These are phyloP conservation scores for Drosophila melanosoma DNA, from an alignment of 2,888 invertebrate species.

Conservation along the genomic window DNA sequence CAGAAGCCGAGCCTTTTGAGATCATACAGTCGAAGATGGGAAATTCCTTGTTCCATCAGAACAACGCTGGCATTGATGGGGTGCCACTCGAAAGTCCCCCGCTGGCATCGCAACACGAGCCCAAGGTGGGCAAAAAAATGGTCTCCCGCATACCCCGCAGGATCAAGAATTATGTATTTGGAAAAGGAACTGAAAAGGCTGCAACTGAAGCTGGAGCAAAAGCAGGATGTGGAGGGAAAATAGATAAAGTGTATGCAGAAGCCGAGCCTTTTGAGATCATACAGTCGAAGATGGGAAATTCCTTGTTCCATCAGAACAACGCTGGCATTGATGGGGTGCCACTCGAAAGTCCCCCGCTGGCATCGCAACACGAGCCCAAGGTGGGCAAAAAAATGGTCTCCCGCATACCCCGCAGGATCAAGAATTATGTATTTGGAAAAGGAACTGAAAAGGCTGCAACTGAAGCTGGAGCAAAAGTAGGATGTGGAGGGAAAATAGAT, in stretches of 20 bases:
- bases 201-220: background rate
- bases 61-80: too few relatives aligned
- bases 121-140: background rate
- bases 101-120: too few relatives aligned
- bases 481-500: background rate
- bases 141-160: slow-evolving; percentile 33
- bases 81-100: too few relatives aligned
- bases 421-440: too few relatives aligned
- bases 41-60: too few relatives aligned
- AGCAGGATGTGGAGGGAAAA: background rate
- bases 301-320: slow-evolving; percentile 15
- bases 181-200: background rate
- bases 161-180: background rate
- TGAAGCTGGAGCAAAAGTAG: background rate
- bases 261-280: too few relatives aligned
- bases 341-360: background rate
- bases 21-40: too few relatives aligned
- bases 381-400: too few relatives aligned
- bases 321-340: background rate
- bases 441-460: background rate
- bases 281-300: too few relatives aligned
- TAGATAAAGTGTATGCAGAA: background rate
- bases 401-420: too few relatives aligned
- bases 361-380: background rate
- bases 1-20: too few relatives aligned